Conservation (phyloP, 1,140 invertebrate genomes). For the Anastrepha obliqua region DNA sequence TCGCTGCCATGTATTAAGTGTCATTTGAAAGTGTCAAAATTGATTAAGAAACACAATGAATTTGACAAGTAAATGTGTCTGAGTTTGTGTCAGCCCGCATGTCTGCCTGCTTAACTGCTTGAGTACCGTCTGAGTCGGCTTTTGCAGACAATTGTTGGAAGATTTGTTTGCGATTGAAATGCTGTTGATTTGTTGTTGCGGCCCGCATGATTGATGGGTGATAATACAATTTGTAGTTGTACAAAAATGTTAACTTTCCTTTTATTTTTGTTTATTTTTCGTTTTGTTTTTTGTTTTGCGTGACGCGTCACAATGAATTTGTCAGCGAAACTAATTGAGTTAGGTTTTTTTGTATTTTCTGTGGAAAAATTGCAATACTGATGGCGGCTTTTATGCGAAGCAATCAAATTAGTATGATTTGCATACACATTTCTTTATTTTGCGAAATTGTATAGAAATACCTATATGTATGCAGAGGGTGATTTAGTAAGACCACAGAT, state of each 20-base stretch:
- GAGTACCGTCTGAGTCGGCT: not conserved
- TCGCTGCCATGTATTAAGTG: conserved; percentile 29
- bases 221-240: conserved; percentile 49
- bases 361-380: not conserved
- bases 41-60: conserved; percentile 50
- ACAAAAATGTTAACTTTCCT: conserved; percentile 16
- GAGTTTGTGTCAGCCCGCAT: conserved; percentile 22
- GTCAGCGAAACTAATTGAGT: conserved; percentile 46
- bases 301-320: conserved; percentile 20
- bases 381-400: not conserved
- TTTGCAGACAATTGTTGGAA: conserved; percentile 22
- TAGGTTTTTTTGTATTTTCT: not conserved
- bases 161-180: conserved; percentile 38
- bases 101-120: conserved; percentile 38
- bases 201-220: conserved; percentile 39
- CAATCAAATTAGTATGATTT: conserved; percentile 46
- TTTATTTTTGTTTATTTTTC: conserved; percentile 6
- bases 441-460: too few species aligned
- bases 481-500: too few species aligned
- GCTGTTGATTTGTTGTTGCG: conserved; percentile 31
- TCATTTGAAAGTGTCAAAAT: conserved; percentile 52
- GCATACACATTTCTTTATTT: not conserved
- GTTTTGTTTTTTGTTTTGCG: not conserved
- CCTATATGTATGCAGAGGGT: too few species aligned
- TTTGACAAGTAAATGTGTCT: conserved; percentile 52